phyloP scores from a whole-genome alignment of 2,797 vertebrate genomes.

The Darevskia mixta region DNA sequence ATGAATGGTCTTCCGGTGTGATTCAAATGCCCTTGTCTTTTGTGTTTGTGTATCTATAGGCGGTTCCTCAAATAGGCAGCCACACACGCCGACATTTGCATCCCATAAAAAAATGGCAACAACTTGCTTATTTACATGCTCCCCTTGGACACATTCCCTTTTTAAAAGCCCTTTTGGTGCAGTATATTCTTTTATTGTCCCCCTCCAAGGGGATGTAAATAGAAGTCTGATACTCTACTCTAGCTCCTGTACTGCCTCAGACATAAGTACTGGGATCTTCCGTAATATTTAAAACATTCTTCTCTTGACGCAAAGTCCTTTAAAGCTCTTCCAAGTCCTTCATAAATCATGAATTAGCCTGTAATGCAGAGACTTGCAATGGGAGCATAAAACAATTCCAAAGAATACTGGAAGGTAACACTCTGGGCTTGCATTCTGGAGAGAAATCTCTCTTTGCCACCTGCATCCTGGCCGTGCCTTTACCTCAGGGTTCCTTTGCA shows the following conservation, averaged over 20 bases:
- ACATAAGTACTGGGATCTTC: conserved; percentile 49
- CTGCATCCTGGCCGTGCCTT: not conserved
- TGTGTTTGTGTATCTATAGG: conserved; percentile 37
- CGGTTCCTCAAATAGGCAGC: not conserved
- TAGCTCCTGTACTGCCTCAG: conserved; percentile 35
- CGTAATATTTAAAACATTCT: conserved; percentile 59
- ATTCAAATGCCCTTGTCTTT: conserved; percentile 25
- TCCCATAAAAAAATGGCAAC: not conserved
- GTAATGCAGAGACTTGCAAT: conserved; percentile 41
- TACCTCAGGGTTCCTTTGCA: not conserved
- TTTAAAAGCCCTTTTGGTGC: conserved; percentile 52
- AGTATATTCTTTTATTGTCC: conserved; percentile 39
- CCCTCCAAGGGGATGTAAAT: conserved; percentile 52
- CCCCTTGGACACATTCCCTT: conserved; percentile 40
- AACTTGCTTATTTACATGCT: conserved; percentile 40
- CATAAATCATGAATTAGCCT: conserved; percentile 67
- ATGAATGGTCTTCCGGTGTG: conserved; percentile 6
- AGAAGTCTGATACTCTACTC: conserved; percentile 32
- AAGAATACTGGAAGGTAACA: conserved; percentile 48
- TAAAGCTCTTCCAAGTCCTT: conserved; percentile 55
- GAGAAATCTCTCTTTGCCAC: not conserved
- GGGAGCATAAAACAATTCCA: conserved; percentile 36
- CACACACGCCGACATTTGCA: not conserved
- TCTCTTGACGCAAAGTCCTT: conserved; percentile 43
- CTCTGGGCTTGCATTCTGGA: conserved; percentile 30